Conservation (phyloP, 2,888 invertebrate species). For the Dendrolimus houi region DNA sequence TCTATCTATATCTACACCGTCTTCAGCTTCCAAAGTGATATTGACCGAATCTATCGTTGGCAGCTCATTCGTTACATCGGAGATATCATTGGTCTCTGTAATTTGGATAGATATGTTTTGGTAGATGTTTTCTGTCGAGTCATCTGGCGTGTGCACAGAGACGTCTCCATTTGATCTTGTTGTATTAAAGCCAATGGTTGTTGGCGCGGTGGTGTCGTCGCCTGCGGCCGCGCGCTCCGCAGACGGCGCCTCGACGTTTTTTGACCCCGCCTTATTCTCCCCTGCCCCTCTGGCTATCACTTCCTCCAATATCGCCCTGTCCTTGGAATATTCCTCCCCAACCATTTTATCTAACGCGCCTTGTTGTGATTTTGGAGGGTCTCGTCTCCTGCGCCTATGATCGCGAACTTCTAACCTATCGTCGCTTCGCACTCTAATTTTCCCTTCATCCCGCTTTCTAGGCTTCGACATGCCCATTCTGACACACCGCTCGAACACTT, state of each 20-base stretch:
- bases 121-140: not conserved
- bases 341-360: conserved; percentile 39
- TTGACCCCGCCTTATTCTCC: conserved; percentile 57
- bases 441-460: conserved; percentile 16
- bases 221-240: conserved; percentile 76
- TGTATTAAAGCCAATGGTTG: conserved; percentile 36
- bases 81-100: not conserved
- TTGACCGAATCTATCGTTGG: conserved; percentile 20
- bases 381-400: conserved; percentile 5
- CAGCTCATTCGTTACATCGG: not conserved
- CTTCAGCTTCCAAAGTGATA: conserved; percentile 26
- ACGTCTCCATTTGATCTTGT: not conserved
- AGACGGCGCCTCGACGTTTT: conserved; percentile 87
- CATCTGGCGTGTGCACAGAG: not conserved
- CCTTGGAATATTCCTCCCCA: conserved; percentile 39
- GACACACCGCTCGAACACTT: conserved; percentile 86
- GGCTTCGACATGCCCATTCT: conserved; percentile 79
- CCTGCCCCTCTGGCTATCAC: conserved; percentile 78
- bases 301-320: conserved; percentile 73
- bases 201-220: conserved; percentile 25
- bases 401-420: conserved; percentile 19
- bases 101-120: conserved; percentile 13
- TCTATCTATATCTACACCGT: conserved; percentile 27
- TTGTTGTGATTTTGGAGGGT: conserved; percentile 12
- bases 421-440: conserved; percentile 33